Conservation (phyloP, 1,140 invertebrate genomes). For the Cephus cinctus region DNA sequence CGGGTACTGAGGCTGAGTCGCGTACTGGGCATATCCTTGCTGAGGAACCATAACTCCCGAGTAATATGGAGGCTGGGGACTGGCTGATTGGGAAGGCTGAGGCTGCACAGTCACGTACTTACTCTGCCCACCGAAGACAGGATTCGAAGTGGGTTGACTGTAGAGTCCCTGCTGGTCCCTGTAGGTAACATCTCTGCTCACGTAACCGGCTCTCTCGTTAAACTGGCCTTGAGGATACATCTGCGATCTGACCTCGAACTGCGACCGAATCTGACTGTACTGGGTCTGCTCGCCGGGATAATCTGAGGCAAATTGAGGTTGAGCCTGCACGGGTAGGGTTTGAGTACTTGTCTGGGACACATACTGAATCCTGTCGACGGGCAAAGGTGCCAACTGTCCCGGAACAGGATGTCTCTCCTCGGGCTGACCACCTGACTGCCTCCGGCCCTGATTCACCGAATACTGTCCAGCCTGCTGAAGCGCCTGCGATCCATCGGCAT, state of each 20-base stretch:
- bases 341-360: constrained; percentile 43
- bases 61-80: constrained; percentile 45
- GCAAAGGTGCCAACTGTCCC: constrained; percentile 37
- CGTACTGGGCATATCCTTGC: constrained; percentile 38
- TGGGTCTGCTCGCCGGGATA: constrained; percentile 38
- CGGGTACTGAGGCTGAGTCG: constrained; percentile 36
- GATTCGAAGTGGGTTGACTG: constrained; percentile 28
- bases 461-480: constrained; percentile 17
- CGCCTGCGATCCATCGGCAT: too few species aligned
- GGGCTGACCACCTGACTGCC: constrained; percentile 19
- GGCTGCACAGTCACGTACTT: constrained; percentile 48
- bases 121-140: constrained; percentile 39
- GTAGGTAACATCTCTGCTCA: constrained; percentile 43
- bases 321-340: constrained; percentile 45
- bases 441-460: constrained; percentile 11
- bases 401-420: constrained; percentile 41
- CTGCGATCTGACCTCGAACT: constrained; percentile 44
- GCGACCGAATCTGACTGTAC: constrained; percentile 45
- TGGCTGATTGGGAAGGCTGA: constrained; percentile 38
- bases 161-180: constrained; percentile 39
- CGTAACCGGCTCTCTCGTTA: constrained; percentile 42
- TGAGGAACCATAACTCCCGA: constrained; percentile 37
- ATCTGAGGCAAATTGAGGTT: constrained; percentile 42
- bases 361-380: constrained; percentile 37
- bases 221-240: constrained; percentile 41